Evolutionary conservation across 92 coral and sea anemone genomes (phyloP).

Genomic region (Micromussa lordhowensis): DNA sequence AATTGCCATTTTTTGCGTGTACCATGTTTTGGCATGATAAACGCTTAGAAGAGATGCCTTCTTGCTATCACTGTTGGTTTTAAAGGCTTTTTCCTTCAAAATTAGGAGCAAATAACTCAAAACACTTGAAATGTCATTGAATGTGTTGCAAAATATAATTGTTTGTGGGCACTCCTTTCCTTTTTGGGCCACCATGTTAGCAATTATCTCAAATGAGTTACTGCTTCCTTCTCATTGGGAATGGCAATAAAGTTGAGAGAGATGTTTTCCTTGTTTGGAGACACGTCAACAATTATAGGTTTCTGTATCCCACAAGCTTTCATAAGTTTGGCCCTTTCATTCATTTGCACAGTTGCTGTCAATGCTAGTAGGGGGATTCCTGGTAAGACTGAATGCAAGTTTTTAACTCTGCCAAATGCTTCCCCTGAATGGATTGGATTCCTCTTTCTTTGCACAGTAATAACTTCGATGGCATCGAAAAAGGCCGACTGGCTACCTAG

Average conservation of each 20-base stretch:
- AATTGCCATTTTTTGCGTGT: constrained; percentile 27
- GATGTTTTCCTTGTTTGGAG: constrained; percentile 65
- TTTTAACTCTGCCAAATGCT: too few relatives aligned
- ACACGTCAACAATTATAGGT: constrained; percentile 31
- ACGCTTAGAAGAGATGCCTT: constrained; percentile 35
- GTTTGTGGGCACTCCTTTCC: constrained; percentile 36
- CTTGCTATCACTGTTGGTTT: background rate
- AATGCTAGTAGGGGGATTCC: constrained; percentile 53
- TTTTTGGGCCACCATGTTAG: constrained; percentile 46
- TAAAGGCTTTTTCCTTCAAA: constrained; percentile 43
- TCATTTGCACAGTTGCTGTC: constrained; percentile 51
- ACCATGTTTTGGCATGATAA: constrained; percentile 53
- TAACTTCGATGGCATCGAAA: too few relatives aligned
- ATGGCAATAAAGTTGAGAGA: background rate
- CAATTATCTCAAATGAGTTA: constrained; percentile 46
- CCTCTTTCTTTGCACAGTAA: too few relatives aligned
- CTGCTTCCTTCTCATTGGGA: constrained; percentile 22
- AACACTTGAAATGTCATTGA: constrained; percentile 50
- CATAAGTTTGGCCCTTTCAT: constrained; percentile 34
- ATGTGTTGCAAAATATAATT: constrained; percentile 38
- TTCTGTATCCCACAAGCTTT: constrained; percentile 54
- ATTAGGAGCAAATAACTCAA: constrained; percentile 50
- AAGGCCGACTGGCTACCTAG: too few relatives aligned
- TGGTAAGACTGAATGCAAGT: constrained; percentile 49
- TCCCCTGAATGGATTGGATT: too few relatives aligned